Conservation (phyloP, 2,888 invertebrate species). For the Rhyacophila evoluta region DNA sequence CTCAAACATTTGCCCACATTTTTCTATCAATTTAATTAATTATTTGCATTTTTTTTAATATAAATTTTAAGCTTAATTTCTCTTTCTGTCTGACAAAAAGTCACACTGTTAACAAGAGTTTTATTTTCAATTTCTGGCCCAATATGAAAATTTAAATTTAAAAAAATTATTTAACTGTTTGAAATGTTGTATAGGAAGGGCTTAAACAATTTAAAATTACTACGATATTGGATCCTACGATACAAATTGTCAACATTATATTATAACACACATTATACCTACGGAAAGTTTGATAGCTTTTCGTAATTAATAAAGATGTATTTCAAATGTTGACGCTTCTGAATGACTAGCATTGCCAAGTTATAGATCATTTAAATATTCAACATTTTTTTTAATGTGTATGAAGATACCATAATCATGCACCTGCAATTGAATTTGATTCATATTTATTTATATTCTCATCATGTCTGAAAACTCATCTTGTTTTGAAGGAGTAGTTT, state of each 20-base stretch:
- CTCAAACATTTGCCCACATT: too few species aligned
- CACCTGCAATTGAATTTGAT: not conserved
- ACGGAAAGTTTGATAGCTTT: not conserved
- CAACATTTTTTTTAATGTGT: not conserved
- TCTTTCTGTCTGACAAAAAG: too few species aligned
- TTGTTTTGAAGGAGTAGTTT: not conserved
- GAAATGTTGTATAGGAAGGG: too few species aligned
- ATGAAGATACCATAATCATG: not conserved
- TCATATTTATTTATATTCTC: not conserved
- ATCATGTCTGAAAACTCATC: not conserved
- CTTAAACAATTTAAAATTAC: not conserved
- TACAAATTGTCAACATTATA: not conserved
- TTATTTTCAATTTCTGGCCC: too few species aligned
- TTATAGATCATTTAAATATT: not conserved
- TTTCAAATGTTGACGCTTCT: not conserved
- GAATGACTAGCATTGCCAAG: not conserved
- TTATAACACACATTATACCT: not conserved
- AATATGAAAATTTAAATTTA: too few species aligned
- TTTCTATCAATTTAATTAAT: too few species aligned
- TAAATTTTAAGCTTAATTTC: too few species aligned
- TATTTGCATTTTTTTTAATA: too few species aligned
- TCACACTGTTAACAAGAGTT: too few species aligned
- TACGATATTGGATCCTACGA: not conserved
- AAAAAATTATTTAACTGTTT: too few species aligned
- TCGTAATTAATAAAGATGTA: not conserved